Base-by-base conservation (phyloP, 2,113 vertebrate genomes). In the Cnemophilus loriae region DNA sequence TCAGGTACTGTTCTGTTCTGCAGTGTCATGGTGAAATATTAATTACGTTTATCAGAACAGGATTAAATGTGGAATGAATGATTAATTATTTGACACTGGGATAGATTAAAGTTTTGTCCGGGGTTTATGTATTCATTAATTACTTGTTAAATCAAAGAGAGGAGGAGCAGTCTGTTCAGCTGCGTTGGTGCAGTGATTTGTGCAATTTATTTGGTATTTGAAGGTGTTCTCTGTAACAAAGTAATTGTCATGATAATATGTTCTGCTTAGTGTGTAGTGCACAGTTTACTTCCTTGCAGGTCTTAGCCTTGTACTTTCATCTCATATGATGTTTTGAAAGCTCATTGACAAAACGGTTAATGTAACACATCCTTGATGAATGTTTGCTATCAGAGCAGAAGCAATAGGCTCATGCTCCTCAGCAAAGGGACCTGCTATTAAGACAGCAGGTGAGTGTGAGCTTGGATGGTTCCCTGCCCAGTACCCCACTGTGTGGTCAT, bases 11-110 rank as follows among this genome's bases (percentile, higher is more conserved):
- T 28, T 93, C 74, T 85, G 2, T 73, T 95, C 92, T 95, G 76
- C 80, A 87, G 84, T 89, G 86, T 90, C 64, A 78, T 32, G n/a
- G 76, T 84, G 93, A 97, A 92, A 92, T 95, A 92, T 95, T 95
- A 96, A 97, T 97, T 96, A 92, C 80, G 74, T 93, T 92, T 95
- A 95, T 93, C 79, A 84, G 86, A 93, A 74, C 64, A 91, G 86
- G 84, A 87, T 95, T 95, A 91, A 90, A 84, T 2, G 41, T 89
- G 86, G 65, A 93, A 93, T 52, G 76, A 97, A 91, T 92, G 80
- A 95, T 90, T 93, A 95, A 96, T 96, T 95, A 93, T 89, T 95
- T 92, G 80, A 79, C 77, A 91, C 68, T 56, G 53, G 47, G 56
- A 78, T 92, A 91, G 85, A 95, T 90, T 96, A 91, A 95, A 93